phyloP scores from a whole-genome alignment of 2,797 vertebrate species.

The Fundulus diaphanus region DNA sequence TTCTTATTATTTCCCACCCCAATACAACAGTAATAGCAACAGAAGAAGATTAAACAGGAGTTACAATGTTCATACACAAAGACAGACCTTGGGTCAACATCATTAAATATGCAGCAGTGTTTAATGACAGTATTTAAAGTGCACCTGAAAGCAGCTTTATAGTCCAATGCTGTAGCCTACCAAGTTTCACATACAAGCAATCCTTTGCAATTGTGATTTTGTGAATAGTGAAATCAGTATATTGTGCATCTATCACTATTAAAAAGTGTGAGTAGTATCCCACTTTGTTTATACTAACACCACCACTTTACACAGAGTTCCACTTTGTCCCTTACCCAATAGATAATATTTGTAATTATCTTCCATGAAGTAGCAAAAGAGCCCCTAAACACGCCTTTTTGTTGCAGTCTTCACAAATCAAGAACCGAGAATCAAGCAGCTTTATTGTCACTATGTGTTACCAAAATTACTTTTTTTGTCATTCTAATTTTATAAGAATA shows the following conservation, averaged over 20 bases:
- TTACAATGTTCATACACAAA: not conserved
- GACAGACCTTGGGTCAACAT: not conserved
- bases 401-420: too few species aligned
- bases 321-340: not conserved
- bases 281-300: not conserved
- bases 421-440: too few species aligned
- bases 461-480: too few species aligned
- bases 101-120: not conserved
- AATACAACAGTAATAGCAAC: not conserved
- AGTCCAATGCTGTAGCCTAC: not conserved
- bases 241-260: not conserved
- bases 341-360: not conserved
- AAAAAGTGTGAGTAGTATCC: not conserved
- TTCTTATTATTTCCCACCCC: not conserved
- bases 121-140: not conserved
- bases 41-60: not conserved
- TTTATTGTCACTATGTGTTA: too few species aligned
- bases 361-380: not conserved
- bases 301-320: not conserved
- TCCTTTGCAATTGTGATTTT: not conserved
- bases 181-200: not conserved
- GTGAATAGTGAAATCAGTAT: not conserved
- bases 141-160: not conserved
- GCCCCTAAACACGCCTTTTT: too few species aligned
- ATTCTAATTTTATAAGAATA: not conserved